Evolutionary conservation across 2,113 vertebrate species (phyloP).

Genomic region (Cepphus grylle): DNA sequence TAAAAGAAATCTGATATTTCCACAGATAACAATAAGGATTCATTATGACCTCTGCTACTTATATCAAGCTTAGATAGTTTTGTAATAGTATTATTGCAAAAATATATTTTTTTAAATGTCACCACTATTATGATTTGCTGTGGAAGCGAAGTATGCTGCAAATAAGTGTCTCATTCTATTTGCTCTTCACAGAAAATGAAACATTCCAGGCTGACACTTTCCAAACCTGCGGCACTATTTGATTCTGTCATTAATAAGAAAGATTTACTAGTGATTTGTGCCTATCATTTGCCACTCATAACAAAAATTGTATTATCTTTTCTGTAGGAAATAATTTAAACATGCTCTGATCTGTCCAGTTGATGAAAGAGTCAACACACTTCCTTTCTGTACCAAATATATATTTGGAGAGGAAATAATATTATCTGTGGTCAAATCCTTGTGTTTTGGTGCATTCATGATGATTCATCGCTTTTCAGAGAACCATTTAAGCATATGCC

Average conservation of each 20-base stretch:
- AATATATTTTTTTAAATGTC: not conserved
- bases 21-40: not conserved
- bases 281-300: not conserved
- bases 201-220: not conserved
- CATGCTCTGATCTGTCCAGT: not conserved
- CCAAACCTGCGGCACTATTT: not conserved
- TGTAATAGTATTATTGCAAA: not conserved
- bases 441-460: not conserved
- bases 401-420: not conserved
- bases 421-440: not conserved
- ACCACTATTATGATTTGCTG: not conserved
- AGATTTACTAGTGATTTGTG: not conserved
- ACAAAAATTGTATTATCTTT: not conserved
- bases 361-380: not conserved
- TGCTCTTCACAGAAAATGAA: not conserved
- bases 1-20: not conserved
- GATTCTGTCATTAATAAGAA: not conserved
- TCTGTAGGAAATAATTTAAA: slow-evolving; percentile 18
- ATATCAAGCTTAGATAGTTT: not conserved
- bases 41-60: not conserved
- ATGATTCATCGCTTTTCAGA: not conserved
- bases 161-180: not conserved
- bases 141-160: not conserved
- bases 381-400: not conserved
- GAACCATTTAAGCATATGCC: not conserved